phyloP scores from a whole-genome alignment of 2,888 invertebrate genomes.

The Labia minor region DNA sequence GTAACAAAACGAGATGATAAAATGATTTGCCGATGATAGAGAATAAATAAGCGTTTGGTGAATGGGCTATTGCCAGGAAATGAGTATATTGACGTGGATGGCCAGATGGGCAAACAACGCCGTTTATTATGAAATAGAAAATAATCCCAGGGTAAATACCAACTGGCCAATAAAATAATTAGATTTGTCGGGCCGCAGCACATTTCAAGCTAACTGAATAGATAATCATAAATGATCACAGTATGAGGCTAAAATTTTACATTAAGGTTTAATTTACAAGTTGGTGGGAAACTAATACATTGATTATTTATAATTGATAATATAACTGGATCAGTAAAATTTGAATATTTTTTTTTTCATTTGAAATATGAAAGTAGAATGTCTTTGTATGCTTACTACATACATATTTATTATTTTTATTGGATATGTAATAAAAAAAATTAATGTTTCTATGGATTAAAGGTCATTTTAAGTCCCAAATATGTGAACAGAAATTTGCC shows the following conservation, averaged over 20 bases:
- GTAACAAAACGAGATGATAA: constrained; percentile 7
- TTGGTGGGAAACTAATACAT: too few species aligned
- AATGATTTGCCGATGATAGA: constrained; percentile 13
- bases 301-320: too few species aligned
- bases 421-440: too few species aligned
- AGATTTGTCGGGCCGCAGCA: not conserved
- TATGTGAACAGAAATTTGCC: too few species aligned
- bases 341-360: too few species aligned
- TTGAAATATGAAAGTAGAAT: too few species aligned
- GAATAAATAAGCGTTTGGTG: not conserved
- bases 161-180: constrained; percentile 13
- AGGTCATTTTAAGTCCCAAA: too few species aligned
- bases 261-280: not conserved
- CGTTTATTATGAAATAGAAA: constrained; percentile 13
- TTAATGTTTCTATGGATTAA: too few species aligned
- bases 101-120: constrained; percentile 13
- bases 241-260: not conserved
- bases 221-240: constrained; percentile 13
- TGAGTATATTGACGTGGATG: constrained; percentile 13
- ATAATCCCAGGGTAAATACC: constrained; percentile 13
- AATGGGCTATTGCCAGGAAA: constrained; percentile 4
- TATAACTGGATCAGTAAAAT: too few species aligned
- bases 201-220: not conserved
- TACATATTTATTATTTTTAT: too few species aligned
- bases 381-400: too few species aligned